Base-by-base conservation (phyloP, 2,797 vertebrate species). In the Cirrhinus mrigala region DNA sequence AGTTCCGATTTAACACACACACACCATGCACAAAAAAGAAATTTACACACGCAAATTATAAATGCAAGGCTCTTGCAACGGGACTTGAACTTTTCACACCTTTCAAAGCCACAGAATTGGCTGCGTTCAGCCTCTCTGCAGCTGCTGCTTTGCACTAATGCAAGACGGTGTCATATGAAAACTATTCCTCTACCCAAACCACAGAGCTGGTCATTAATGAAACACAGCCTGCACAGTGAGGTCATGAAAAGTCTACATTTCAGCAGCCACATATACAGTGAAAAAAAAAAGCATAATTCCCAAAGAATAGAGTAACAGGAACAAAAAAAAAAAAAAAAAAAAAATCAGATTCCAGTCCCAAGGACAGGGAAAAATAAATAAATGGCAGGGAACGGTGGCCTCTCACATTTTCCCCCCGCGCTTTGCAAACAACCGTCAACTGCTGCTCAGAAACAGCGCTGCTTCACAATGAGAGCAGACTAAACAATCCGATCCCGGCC, bases 21-120 rank as follows among this genome's bases (percentile, higher is more conserved):
- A 83, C 70, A 56, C 66, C 46, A 50, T 44, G 82, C 85, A 91
- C 15, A 62, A 27, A 15, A 46, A 83, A 87, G 90, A 91, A 83
- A 90, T 88, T 58, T 77, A 88, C 92, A 92, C 86, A 90, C 87
- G 48, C 69, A 81, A 95, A 95, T 95, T 94, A 96, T 90, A 96
- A 95, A 96, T 94, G 95, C 93, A 95, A 95, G 92, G 94, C 78
- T 89, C 94, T 93, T 92, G 94, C 94, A 95, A 96, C 94, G 96
- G 96, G 96, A 97, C 97, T 89, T 98, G 97, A 98, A 99, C 97
- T 98, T 97, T 98, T 98, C 96, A 97, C 97, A 97, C 97, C 95
- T 96, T 96, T 94, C 93, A 96, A 97, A 98, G 95, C 96, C 95
- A 89, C 96, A 97, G 96, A 97, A 96, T 97, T 97, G 96, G 95